A percentile compares a stretch with the other conserved stretches of the same genome.
Evolutionary conservation across 2,797 vertebrate species (phyloP).

Genomic region (Fringilla coelebs): DNA sequence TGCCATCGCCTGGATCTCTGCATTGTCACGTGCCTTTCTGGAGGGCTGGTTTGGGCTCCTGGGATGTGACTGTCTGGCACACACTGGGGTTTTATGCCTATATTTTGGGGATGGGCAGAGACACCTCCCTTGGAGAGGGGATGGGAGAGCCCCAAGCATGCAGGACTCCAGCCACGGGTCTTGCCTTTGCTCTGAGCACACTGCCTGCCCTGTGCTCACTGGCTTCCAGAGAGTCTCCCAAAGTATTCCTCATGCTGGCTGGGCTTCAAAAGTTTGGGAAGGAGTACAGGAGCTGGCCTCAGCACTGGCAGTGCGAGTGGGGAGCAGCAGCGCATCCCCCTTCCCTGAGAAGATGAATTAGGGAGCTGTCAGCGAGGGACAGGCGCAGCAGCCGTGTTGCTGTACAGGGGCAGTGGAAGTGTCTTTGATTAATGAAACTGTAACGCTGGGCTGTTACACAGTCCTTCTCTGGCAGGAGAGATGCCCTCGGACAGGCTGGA

Average conservation of each 20-base stretch:
- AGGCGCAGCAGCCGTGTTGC: constrained; percentile 88
- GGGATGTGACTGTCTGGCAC: neutral
- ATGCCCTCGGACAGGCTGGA: constrained; percentile 77
- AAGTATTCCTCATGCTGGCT: neutral
- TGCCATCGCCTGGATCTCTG: fast-evolving
- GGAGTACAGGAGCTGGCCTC: fast-evolving
- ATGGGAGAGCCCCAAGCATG: neutral
- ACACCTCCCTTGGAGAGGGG: neutral
- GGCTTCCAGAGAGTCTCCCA: neutral
- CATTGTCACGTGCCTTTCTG: fast-evolving
- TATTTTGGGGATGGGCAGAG: neutral
- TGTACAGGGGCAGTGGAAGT: constrained; percentile 95
- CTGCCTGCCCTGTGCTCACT: neutral
- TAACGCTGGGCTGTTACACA: constrained; percentile 82
- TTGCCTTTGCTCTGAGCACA: neutral
- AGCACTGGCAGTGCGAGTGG: neutral
- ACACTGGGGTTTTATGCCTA: fast-evolving
- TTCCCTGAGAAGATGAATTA: constrained; percentile 86
- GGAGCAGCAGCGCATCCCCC: neutral
- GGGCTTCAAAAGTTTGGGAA: neutral
- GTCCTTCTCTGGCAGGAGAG: constrained; percentile 78
- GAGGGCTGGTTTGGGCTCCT: fast-evolving
- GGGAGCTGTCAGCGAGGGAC: constrained; percentile 88
- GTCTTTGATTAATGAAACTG: constrained; percentile 96
- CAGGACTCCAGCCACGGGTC: fast-evolving